Evolutionary conservation across 1,140 invertebrate species (phyloP).

Genomic region (Drosophila orosa): DNA sequence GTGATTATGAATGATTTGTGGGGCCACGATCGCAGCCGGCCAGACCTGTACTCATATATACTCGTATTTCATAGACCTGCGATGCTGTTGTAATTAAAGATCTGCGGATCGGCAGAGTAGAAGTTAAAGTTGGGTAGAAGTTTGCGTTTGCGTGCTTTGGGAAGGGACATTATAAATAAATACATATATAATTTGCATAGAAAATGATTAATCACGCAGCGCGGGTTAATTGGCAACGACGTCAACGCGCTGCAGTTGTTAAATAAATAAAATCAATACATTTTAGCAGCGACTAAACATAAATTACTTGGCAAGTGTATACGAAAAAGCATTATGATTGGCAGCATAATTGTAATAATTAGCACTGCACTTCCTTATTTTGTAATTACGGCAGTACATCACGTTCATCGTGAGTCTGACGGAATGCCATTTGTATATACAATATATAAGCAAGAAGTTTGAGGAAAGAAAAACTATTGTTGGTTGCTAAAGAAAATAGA

Average conservation of each 20-base stretch:
- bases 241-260: constrained; percentile 43
- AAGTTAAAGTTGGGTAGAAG: constrained; percentile 9
- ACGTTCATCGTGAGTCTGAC: constrained; percentile 41
- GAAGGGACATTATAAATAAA: background rate
- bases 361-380: constrained; percentile 52
- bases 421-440: background rate
- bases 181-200: constrained; percentile 56
- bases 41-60: constrained; percentile 29
- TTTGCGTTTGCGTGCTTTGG: constrained; percentile 35
- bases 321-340: constrained; percentile 46
- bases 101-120: constrained; percentile 14
- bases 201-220: constrained; percentile 56
- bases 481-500: background rate
- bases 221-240: constrained; percentile 30
- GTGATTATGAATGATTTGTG: constrained; percentile 55
- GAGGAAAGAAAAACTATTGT: background rate
- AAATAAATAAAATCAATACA: constrained; percentile 33
- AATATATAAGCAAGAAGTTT: background rate
- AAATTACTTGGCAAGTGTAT: constrained; percentile 27
- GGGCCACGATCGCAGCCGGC: constrained; percentile 16
- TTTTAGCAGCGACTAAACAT: constrained; percentile 37
- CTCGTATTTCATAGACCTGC: background rate
- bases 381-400: constrained; percentile 42
- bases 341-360: constrained; percentile 50
- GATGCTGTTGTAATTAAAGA: constrained; percentile 46